Evolutionary conservation across 2,797 vertebrate species (phyloP), one percentile per base, ranked within the genome.

Genomic region (Diplodus puntazzo): DNA sequence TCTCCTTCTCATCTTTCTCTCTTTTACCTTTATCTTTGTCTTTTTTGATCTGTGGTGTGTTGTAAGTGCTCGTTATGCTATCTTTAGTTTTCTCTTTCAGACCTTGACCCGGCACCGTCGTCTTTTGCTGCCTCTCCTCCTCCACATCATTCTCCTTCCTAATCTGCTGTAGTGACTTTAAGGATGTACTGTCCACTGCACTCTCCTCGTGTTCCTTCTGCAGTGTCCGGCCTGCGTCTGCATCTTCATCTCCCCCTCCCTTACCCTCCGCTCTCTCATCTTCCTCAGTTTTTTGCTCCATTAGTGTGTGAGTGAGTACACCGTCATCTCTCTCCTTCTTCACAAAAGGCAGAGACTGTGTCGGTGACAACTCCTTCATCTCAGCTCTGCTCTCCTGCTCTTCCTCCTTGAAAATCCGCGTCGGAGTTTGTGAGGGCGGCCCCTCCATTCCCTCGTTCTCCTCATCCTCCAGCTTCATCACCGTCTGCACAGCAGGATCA

Each of bases 11-110:
- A 14, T 92, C 92, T 60, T 45, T 86, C 66, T 91, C 87, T 69
- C 75, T 75, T 60, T 84, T 90, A 43, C 69, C 79, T 84, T 83
- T 90, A 1, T 90, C 92, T 55, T 88, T 92, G 8, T 92, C 92
- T 68, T 92, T 94, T 79, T 91, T 93, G 59, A 92, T 66, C 18
- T 72, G 92, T 1, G 77, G 61, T 5, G 88, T 69, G 60, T 61
- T 89, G 30, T 48, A 87, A 73, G 78, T 46, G 83, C 72, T 87
- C 1, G 72, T 58, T 45, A 67, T 42, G 52, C 78, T 66, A 13
- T 95, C 93, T 92, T 88, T 92, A 70, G 79, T 81, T 80, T 88
- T 92, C 62, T 95, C 92, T 88, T 87, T 92, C 3, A 75, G 79
- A 67, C 80, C 82, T 18, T 84, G 91, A 61, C 75, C 79, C 27